Percentiles rank a stretch among this genome's conserved stretches.
Evolutionary conservation across 2,888 invertebrate species (phyloP).

Genomic region (Sympetrum striolatum): DNA sequence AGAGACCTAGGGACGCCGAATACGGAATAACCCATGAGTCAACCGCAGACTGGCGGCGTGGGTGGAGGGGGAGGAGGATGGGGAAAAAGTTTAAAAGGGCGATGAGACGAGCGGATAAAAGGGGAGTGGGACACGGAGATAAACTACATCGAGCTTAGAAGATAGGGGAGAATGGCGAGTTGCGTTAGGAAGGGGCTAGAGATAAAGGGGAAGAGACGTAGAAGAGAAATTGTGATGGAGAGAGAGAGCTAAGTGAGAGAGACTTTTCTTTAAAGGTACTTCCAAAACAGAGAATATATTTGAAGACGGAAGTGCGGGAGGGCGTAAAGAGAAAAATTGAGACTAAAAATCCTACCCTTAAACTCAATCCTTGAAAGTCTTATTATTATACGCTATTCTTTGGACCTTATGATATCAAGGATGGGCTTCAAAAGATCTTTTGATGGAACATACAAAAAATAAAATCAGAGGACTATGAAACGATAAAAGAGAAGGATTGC

Average conservation of each 20-base stretch:
- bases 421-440: too few relatives aligned
- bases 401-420: too few relatives aligned
- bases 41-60: background rate
- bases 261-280: too few relatives aligned
- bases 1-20: background rate
- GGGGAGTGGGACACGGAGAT: background rate
- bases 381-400: too few relatives aligned
- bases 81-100: background rate
- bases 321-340: background rate
- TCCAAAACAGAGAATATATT: background rate
- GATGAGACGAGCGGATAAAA: background rate
- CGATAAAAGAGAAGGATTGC: too few relatives aligned
- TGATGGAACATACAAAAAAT: too few relatives aligned
- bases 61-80: background rate
- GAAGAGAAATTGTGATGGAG: background rate
- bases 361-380: background rate
- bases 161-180: background rate
- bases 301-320: background rate
- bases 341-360: background rate
- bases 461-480: too few relatives aligned
- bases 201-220: background rate
- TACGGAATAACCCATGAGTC: background rate
- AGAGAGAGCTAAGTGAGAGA: background rate
- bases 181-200: background rate
- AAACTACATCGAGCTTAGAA: background rate